Conservation (phyloP, 2,888 invertebrate genomes). For the Spilarctia lutea region DNA sequence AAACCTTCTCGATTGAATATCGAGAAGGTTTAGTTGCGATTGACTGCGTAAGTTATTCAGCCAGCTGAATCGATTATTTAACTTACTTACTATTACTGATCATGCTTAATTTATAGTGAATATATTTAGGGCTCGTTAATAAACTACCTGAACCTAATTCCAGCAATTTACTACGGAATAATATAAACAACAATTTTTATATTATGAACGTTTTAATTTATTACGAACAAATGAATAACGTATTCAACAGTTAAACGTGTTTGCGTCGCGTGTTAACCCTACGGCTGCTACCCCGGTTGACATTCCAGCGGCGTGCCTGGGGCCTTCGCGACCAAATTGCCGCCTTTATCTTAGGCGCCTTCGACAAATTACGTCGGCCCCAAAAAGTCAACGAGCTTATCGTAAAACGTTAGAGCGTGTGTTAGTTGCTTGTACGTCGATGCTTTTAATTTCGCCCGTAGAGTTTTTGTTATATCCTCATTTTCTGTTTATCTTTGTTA, state of each 20-base stretch:
- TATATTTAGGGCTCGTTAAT: neutral
- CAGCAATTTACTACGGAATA: neutral
- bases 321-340: conserved; percentile 68
- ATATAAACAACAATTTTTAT: conserved; percentile 16
- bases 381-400: conserved; percentile 81
- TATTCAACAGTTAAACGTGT: conserved; percentile 44
- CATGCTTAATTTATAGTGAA: neutral
- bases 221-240: conserved; percentile 38
- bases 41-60: neutral
- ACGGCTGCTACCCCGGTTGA: conserved; percentile 57
- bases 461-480: conserved; percentile 79
- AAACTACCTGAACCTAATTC: neutral
- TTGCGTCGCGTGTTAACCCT: conserved; percentile 61
- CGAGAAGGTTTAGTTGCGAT: neutral
- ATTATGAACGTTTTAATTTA: conserved; percentile 38
- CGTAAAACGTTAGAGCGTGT: conserved; percentile 78
- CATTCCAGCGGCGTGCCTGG: conserved; percentile 75
- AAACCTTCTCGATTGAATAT: neutral
- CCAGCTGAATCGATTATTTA: neutral
- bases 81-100: neutral
- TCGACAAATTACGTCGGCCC: conserved; percentile 84
- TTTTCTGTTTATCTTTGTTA: conserved; percentile 76
- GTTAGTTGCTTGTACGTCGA: conserved; percentile 81
- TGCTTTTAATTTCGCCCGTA: conserved; percentile 83
- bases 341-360: conserved; percentile 85